Conservation (phyloP, 2,888 invertebrate genomes). For the Saturnia japonica region DNA sequence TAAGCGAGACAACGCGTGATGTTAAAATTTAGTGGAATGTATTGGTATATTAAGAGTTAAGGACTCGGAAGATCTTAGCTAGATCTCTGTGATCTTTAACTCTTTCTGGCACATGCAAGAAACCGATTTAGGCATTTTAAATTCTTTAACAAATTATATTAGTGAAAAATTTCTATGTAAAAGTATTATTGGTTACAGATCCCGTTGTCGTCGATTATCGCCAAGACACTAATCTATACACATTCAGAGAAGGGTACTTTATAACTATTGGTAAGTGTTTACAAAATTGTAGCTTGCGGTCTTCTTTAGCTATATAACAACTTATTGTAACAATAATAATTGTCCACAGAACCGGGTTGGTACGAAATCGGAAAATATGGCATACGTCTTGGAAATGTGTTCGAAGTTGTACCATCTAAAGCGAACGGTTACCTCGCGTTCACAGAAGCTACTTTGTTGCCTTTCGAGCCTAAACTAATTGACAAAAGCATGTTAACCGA, state of each 20-base stretch:
- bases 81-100: too few relatives aligned
- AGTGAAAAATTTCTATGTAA: constrained; percentile 5
- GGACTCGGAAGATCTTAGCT: too few relatives aligned
- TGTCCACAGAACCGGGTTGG: constrained; percentile 90
- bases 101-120: too few relatives aligned
- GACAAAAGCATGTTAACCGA: constrained; percentile 87
- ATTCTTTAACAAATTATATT: neutral
- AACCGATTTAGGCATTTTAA: too few relatives aligned
- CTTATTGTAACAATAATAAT: constrained; percentile 6
- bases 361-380: constrained; percentile 93
- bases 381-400: constrained; percentile 91
- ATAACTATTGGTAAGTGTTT: constrained; percentile 85
- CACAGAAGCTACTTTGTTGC: constrained; percentile 91
- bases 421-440: constrained; percentile 85
- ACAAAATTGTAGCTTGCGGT: neutral
- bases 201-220: constrained; percentile 88
- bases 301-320: neutral
- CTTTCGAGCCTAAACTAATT: constrained; percentile 93
- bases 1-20: too few relatives aligned
- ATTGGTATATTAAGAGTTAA: too few relatives aligned
- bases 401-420: constrained; percentile 86
- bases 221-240: constrained; percentile 78
- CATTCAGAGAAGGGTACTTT: constrained; percentile 88
- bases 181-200: constrained; percentile 71
- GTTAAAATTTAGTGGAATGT: too few relatives aligned